These are phyloP conservation scores for Diadophis punctatus DNA, from an alignment of 2,113 vertebrate species.

Conservation along the genomic window DNA sequence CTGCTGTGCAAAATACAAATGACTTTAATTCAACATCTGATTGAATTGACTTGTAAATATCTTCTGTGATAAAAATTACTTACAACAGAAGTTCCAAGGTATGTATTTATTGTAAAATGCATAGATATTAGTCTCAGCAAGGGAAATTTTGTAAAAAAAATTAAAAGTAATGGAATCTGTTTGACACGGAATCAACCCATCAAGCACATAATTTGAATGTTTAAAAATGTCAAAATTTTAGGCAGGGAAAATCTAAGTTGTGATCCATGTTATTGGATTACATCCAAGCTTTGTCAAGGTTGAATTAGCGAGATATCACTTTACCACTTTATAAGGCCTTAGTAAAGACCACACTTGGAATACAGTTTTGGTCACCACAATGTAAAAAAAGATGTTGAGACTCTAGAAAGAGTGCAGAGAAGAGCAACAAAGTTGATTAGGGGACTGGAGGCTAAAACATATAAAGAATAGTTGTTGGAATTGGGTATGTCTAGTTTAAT, in stretches of 20 bases:
- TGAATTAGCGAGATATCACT: neutral
- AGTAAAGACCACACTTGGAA: no score
- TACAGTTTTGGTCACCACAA: no score
- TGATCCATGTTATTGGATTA: neutral
- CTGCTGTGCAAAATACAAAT: neutral
- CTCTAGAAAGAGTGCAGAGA: no score
- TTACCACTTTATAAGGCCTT: no score
- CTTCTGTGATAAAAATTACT: conserved; percentile 2
- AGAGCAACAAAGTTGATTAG: no score
- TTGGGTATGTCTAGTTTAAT: no score
- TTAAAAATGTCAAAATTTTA: neutral
- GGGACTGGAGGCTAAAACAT: no score
- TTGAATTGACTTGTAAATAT: neutral
- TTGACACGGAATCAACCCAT: neutral
- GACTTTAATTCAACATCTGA: neutral
- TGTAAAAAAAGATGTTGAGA: no score
- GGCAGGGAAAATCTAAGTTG: neutral
- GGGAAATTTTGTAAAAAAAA: neutral
- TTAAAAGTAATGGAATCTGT: neutral
- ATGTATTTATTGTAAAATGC: neutral
- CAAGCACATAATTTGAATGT: no score
- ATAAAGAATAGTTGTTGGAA: no score
- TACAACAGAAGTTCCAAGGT: neutral
- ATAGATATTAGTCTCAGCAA: neutral
- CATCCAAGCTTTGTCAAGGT: neutral